phyloP scores from a whole-genome alignment of 2,113 vertebrate species.

The Bos indicus region DNA sequence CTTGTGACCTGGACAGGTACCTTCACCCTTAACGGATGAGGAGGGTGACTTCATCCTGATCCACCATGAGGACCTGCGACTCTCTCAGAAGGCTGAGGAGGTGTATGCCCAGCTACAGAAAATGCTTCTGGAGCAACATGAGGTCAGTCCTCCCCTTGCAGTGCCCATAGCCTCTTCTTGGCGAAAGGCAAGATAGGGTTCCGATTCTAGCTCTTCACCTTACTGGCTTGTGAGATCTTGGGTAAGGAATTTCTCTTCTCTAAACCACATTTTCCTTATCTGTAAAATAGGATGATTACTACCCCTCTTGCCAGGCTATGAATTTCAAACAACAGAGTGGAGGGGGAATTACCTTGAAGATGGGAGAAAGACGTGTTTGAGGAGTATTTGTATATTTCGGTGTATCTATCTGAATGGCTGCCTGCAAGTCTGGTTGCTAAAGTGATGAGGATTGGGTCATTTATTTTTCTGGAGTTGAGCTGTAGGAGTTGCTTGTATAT shows the following conservation, averaged over 20 bases:
- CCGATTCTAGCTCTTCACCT: neutral
- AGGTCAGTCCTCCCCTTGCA: slow-evolving; percentile 79
- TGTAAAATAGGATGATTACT: neutral
- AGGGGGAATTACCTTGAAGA: neutral
- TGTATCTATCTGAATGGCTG: neutral
- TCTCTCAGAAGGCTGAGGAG: slow-evolving; percentile 90
- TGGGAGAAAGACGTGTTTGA: neutral
- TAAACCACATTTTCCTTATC: neutral
- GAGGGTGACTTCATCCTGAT: slow-evolving; percentile 94
- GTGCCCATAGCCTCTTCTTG: neutral
- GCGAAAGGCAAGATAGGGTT: neutral
- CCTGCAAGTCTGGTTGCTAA: neutral
- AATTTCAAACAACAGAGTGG: neutral
- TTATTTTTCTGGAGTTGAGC: too few relatives aligned
- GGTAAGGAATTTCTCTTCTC: neutral
- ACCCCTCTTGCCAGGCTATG: neutral
- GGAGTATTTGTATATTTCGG: neutral
- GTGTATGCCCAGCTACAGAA: slow-evolving; percentile 90
- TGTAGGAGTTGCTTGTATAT: too few relatives aligned
- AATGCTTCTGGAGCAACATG: slow-evolving; percentile 91
- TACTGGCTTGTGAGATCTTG: neutral
- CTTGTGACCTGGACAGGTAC: slow-evolving; percentile 82
- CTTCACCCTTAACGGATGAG: slow-evolving; percentile 92
- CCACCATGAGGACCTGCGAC: slow-evolving; percentile 89
- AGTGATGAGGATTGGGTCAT: neutral